These are phyloP conservation scores for Diorhabda carinulata DNA, from an alignment of 1,140 invertebrate genomes.

Conservation along the genomic window DNA sequence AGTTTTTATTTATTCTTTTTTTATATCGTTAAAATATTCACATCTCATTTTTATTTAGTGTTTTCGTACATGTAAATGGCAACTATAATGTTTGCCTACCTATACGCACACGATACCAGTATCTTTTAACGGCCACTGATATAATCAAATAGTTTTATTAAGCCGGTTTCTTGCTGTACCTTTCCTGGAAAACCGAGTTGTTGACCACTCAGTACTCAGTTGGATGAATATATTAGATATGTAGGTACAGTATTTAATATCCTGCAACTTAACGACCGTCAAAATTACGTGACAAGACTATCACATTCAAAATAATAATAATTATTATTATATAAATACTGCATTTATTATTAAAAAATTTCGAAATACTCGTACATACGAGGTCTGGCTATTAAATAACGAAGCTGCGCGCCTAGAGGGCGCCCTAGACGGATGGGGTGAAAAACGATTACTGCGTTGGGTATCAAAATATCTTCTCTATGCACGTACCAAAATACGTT, in stretches of 20 bases:
- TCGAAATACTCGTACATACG: neutral
- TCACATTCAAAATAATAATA: neutral
- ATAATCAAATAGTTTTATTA: conserved; percentile 1
- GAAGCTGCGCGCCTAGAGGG: no score
- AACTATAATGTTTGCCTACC: no score
- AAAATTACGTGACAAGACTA: neutral
- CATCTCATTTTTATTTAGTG: no score
- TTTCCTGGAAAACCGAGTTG: neutral
- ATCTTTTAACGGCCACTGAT: conserved; percentile 1
- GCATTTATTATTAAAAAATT: neutral
- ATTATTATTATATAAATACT: neutral
- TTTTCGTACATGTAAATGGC: no score
- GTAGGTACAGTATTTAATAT: neutral
- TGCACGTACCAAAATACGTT: no score
- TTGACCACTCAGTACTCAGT: neutral
- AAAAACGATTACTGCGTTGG: no score
- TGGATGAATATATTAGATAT: conserved; percentile 1
- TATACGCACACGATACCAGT: neutral
- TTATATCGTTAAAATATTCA: no score
- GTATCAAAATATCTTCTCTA: no score
- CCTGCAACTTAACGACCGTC: neutral
- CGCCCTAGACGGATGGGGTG: no score
- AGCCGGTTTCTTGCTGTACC: neutral
- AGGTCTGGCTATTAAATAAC: no score
- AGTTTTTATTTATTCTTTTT: no score